A percentile compares a stretch with the other conserved stretches of the same genome.
phyloP scores from a whole-genome alignment of 2,113 vertebrate species.

The Lamprologus speciosus region DNA sequence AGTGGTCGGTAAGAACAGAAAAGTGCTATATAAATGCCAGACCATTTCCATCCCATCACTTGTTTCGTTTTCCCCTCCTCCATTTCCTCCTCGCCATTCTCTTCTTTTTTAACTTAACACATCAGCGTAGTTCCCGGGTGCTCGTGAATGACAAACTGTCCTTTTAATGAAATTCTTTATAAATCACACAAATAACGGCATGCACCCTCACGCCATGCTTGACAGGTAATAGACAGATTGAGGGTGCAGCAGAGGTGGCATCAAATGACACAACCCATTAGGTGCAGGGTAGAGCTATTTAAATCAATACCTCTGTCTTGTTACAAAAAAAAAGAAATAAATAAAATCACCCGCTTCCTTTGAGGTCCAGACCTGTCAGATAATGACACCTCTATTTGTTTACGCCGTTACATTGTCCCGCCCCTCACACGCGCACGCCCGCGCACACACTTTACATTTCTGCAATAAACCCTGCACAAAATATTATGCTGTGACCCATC shows the following conservation, averaged over 20 bases:
- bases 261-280: constrained; percentile 66
- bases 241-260: constrained; percentile 56
- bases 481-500: neutral
- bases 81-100: neutral
- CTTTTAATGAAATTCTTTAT: constrained; percentile 74
- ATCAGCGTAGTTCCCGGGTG: neutral
- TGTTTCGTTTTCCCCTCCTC: neutral
- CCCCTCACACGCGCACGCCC: neutral
- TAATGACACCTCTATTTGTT: constrained; percentile 54
- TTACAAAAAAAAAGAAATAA: neutral
- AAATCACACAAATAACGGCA: constrained; percentile 75
- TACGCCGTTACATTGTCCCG: constrained; percentile 18
- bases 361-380: constrained; percentile 37
- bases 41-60: neutral
- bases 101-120: neutral
- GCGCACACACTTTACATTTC: neutral
- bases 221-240: constrained; percentile 79
- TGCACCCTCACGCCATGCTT: constrained; percentile 37
- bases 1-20: neutral
- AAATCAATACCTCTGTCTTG: constrained; percentile 62
- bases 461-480: neutral
- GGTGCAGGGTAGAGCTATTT: constrained; percentile 56
- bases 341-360: constrained; percentile 22
- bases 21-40: neutral
- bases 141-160: constrained; percentile 70